phyloP scores from a whole-genome alignment of 1,140 invertebrate species.

The Drosophila arawakana region DNA sequence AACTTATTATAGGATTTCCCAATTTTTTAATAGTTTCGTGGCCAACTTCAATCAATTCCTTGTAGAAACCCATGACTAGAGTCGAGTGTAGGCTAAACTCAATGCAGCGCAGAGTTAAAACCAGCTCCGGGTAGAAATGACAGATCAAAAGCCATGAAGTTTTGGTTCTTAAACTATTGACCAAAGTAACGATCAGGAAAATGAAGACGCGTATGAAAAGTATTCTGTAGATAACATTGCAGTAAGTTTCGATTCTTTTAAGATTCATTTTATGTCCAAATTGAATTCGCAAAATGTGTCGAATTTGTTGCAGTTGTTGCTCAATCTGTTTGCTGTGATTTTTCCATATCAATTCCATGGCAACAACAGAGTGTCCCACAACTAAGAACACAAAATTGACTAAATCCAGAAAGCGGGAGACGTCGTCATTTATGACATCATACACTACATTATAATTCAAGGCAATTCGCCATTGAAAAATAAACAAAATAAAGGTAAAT shows the following conservation, averaged over 20 bases:
- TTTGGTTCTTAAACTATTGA: not conserved
- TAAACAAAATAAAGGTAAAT: not conserved
- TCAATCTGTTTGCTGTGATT: conserved; percentile 19
- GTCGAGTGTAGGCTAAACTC: conserved; percentile 33
- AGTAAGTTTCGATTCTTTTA: not conserved
- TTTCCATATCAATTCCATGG: conserved; percentile 23
- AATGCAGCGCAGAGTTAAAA: conserved; percentile 19
- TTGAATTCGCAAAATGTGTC: not conserved
- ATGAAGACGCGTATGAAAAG: conserved; percentile 1
- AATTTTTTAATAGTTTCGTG: not conserved
- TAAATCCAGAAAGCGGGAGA: conserved; percentile 26
- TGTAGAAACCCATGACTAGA: conserved; percentile 22
- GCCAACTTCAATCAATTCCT: conserved; percentile 26
- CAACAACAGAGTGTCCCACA: conserved; percentile 18
- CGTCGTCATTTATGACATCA: conserved; percentile 19
- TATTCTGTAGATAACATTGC: conserved; percentile 8
- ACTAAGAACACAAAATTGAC: conserved; percentile 20
- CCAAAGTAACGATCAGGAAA: conserved; percentile 5
- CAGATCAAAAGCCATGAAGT: conserved; percentile 7
- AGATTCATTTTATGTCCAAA: conserved; percentile 21
- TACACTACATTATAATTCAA: conserved; percentile 39
- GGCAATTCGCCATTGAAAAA: conserved; percentile 25
- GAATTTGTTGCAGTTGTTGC: conserved; percentile 20
- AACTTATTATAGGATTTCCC: not conserved
- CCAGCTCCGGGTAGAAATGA: conserved; percentile 38